Evolutionary conservation across 2,888 invertebrate genomes (phyloP).

Genomic region (Platycheirus albimanus): DNA sequence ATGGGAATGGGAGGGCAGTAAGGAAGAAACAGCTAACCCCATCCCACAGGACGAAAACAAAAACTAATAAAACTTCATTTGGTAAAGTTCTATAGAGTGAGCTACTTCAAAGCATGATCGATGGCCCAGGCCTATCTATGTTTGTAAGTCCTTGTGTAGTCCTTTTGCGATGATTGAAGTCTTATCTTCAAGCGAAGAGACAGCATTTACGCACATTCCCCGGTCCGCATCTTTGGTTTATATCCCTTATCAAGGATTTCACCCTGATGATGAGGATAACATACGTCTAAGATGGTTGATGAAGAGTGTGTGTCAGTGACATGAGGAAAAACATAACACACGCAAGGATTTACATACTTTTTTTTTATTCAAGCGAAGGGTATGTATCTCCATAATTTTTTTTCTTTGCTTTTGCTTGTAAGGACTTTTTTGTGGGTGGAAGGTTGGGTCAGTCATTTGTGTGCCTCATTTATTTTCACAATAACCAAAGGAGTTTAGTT

Average conservation of each 20-base stretch:
- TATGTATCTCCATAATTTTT: conserved; percentile 27
- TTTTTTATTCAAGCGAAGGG: conserved; percentile 15
- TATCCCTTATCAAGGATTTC: conserved; percentile 38
- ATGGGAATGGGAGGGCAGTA: neutral
- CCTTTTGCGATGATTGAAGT: conserved; percentile 55
- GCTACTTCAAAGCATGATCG: conserved; percentile 53
- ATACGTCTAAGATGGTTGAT: conserved; percentile 18
- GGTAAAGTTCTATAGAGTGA: conserved; percentile 19
- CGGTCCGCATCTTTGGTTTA: neutral
- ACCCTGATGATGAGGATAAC: conserved; percentile 40
- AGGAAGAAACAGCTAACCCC: conserved; percentile 25
- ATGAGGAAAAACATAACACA: conserved; percentile 35
- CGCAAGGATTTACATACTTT: conserved; percentile 42
- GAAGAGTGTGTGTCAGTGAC: conserved; percentile 38
- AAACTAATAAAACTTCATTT: conserved; percentile 67
- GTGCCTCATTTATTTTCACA: conserved; percentile 24
- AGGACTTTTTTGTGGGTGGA: neutral
- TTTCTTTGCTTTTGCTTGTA: neutral
- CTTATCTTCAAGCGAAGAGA: conserved; percentile 32
- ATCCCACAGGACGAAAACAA: conserved; percentile 54
- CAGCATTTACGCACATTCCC: conserved; percentile 30
- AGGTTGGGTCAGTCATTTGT: neutral
- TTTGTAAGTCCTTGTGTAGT: conserved; percentile 24
- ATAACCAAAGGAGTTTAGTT: conserved; percentile 24
- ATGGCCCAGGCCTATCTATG: conserved; percentile 27